Base-by-base conservation (phyloP, 2,888 invertebrate species). In the Podotricha telesiphe region DNA sequence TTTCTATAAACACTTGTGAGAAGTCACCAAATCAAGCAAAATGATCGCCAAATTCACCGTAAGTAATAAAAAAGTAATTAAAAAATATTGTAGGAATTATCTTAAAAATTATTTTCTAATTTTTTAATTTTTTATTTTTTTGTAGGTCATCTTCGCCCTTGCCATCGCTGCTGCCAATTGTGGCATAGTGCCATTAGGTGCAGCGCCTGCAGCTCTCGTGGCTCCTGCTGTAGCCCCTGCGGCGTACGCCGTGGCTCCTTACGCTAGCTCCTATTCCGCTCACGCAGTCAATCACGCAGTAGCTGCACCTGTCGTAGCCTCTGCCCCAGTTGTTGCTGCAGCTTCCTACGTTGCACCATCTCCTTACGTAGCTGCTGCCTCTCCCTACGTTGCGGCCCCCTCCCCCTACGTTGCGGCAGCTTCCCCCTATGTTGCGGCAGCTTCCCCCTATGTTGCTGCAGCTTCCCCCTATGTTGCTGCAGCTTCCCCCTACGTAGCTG, bases 201-300 rank as follows among this genome's bases (percentile, higher is more conserved):
- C 82, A 45, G 86, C 88, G 0, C 88, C 86, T 55, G 90, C 82
- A 72, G 96, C 95, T 59, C 94, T 96, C 70, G 88, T 86, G 65
- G 89, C 82, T 69, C 94, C 95, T 40, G 86, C 78, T 65, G 95
- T 95, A 66, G 96, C 96, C 50, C 88, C 86, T n/a, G 90, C 83
- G 66, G 95, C 95, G 4, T 93, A 94, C 64, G 94, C 94, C 68
- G 92, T 96, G 4, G 95, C 96, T 0, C 96, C 96, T 3, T 96
- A 96, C 77, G 96, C 96, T 65, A 95, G 94, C 76, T 96, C 96
- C 15, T 96, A 96, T 87, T 96, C 96, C 70, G 96, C 96, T 0
- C 96, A 96, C 78, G 92, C 95, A 20, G 93, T 96, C 67, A 96
- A 96, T 87, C 96, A 96, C 78, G 96, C 96, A 0, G 94, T 96